Base-by-base conservation (phyloP, 2,888 invertebrate genomes). In the Stictocephala bisonia region DNA sequence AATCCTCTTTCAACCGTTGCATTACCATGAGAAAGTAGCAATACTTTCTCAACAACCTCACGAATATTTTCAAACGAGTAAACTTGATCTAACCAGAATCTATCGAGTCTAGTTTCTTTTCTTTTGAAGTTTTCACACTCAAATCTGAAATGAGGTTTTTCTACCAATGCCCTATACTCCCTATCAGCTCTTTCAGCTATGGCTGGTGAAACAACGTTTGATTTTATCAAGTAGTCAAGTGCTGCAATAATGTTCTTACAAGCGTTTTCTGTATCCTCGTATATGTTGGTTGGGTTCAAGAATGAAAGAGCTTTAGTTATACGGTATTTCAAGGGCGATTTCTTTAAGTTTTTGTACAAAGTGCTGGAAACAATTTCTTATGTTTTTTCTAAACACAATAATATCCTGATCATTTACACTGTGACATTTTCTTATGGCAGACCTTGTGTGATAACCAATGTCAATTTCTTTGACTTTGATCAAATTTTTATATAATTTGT, bases 1-100 rank as follows among this genome's bases (percentile, higher is more conserved):
- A 56, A 70, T 11, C 70, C 70, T 22, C 56, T 22, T 27, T 70
- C 70, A 22, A 56, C 50, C 1, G 24, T 44, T 2, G 66, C 13
- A 13, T 66, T 66, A 4, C 66, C 66, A 22, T 66, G 66, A 3
- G 41, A 41, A 2, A 66, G n/a, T 3, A 31, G 35, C 9, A 40
- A 2, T 9, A 41, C n/a, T 3, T 26, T 9, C 11, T n/a, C 15
- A 9, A 29, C 35, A 66, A 66, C 27, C 20, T 41, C 27, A 13
- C 13, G n/a, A 56, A 56, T 15, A 13, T 48, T 11, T 15, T 15
- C 48, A 1, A 22, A 9, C 2, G n/a, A 15, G 18, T 11, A 2
- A 7, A 7, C 2, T 48, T 48, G 15, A 11, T 1, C 22, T 15
- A 15, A 11, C 48, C 48, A 48, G 18, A 48, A 48, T 7, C 4